Percentiles rank a stretch among this genome's conserved stretches.
phyloP scores from a whole-genome alignment of 2,888 invertebrate genomes.

The Hanleya hanleyi region DNA sequence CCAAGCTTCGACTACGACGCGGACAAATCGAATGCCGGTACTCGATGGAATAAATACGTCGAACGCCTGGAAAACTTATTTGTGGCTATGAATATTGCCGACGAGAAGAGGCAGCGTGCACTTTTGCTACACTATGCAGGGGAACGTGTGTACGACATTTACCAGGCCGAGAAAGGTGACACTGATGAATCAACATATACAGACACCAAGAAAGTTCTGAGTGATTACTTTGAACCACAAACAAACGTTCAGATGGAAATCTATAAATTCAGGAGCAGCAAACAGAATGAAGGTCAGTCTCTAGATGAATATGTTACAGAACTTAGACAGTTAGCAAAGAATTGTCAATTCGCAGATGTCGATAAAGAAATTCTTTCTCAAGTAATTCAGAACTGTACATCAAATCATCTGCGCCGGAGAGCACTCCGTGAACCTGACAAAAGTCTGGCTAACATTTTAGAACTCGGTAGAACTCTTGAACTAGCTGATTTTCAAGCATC shows the following conservation, averaged over 20 bases:
- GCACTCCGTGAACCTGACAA: constrained; percentile 35
- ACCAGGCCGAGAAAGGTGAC: not conserved
- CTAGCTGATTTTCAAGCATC: constrained; percentile 30
- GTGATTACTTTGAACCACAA: not conserved
- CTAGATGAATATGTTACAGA: constrained; percentile 42
- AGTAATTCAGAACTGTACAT: constrained; percentile 39
- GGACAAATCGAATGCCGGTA: not conserved
- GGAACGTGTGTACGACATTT: not conserved
- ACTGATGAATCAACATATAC: not conserved
- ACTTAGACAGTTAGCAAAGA: constrained; percentile 33
- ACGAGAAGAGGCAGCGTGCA: not conserved
- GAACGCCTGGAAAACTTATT: not conserved
- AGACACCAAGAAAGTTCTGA: not conserved
- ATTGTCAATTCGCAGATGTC: constrained; percentile 27
- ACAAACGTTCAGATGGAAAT: constrained; percentile 33
- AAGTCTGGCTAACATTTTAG: constrained; percentile 1
- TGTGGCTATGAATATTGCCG: not conserved
- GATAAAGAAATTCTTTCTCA: constrained; percentile 36
- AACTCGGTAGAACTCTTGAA: constrained; percentile 23
- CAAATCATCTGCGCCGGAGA: constrained; percentile 33
- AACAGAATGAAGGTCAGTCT: constrained; percentile 32
- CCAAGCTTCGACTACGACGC: not conserved
- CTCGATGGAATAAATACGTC: not conserved
- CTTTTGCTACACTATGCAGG: not conserved
- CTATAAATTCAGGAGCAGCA: constrained; percentile 33